Conservation (phyloP, 2,113 vertebrate genomes). For the Apistogramma diplotaenia region DNA sequence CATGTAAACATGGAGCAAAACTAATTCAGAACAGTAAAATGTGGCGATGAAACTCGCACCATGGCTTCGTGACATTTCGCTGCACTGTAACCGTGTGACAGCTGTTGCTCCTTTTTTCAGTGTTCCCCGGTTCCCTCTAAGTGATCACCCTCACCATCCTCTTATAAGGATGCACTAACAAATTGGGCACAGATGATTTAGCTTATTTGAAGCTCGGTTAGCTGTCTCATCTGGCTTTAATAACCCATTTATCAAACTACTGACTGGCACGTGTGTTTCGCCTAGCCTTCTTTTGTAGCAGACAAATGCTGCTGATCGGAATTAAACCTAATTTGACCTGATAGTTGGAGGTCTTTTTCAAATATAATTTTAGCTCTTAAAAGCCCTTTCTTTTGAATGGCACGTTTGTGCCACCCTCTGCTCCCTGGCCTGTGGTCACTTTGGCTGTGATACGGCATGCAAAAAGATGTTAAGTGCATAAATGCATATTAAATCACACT, state of each 20-base stretch:
- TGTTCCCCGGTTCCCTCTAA: neutral
- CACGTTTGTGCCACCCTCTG: neutral
- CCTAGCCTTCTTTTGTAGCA: neutral
- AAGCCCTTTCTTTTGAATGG: neutral
- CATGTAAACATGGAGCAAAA: neutral
- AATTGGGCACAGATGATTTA: constrained; percentile 18
- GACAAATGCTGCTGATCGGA: neutral
- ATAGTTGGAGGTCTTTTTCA: neutral
- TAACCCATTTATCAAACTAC: constrained; percentile 11
- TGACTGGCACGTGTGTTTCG: neutral
- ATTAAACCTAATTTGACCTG: neutral
- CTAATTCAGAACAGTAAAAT: neutral
- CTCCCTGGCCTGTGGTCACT: neutral
- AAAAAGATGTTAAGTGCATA: neutral
- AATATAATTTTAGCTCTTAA: neutral
- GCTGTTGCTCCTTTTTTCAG: neutral
- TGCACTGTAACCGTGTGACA: neutral
- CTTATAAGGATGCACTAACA: neutral
- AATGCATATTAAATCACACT: neutral
- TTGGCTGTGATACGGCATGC: neutral
- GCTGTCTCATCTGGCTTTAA: neutral
- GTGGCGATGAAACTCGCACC: neutral
- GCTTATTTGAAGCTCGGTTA: constrained; percentile 10
- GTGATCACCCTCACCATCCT: neutral
- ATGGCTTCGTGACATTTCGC: neutral